A percentile compares a stretch with the other conserved stretches of the same genome.
Evolutionary conservation across 2,888 invertebrate species (phyloP).

Genomic region (Nasonia oneida): DNA sequence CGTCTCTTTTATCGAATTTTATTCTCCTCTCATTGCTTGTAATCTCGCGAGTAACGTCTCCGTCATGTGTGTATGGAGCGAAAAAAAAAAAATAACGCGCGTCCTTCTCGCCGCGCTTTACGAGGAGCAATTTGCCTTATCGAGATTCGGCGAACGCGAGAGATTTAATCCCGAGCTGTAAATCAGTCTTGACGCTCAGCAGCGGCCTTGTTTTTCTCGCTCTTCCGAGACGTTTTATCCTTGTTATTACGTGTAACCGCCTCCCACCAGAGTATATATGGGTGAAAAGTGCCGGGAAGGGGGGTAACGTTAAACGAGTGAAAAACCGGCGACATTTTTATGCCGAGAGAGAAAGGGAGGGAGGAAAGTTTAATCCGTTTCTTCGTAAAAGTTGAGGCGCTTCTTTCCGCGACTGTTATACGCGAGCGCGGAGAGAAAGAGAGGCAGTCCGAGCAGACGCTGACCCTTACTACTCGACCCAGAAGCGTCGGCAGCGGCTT

Average conservation of each 20-base stretch:
- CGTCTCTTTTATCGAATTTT: slow-evolving; percentile 13
- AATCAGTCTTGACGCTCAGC: slow-evolving; percentile 34
- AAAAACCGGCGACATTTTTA: slow-evolving; percentile 48
- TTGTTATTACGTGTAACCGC: slow-evolving; percentile 34
- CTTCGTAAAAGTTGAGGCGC: slow-evolving; percentile 36
- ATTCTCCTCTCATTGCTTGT: background rate
- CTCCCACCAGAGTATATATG: background rate
- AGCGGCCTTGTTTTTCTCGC: background rate
- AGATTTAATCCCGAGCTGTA: slow-evolving; percentile 54
- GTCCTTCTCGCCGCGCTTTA: slow-evolving; percentile 21
- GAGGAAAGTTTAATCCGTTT: slow-evolving; percentile 55
- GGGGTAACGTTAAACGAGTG: slow-evolving; percentile 31
- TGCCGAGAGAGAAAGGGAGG: background rate
- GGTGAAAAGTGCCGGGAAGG: background rate
- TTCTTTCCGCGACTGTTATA: background rate
- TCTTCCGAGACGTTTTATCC: slow-evolving; percentile 40
- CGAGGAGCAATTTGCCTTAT: slow-evolving; percentile 56
- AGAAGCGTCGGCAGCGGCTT: slow-evolving; percentile 25
- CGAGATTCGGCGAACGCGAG: slow-evolving; percentile 46
- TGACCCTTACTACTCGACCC: slow-evolving; percentile 53
- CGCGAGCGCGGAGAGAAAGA: background rate
- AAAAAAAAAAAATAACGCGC: background rate
- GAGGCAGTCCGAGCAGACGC: slow-evolving; percentile 32
- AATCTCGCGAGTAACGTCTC: background rate
- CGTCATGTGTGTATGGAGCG: background rate